These are phyloP conservation scores for Byasa hedistus DNA, from an alignment of 2,888 invertebrate genomes.

Conservation along the genomic window DNA sequence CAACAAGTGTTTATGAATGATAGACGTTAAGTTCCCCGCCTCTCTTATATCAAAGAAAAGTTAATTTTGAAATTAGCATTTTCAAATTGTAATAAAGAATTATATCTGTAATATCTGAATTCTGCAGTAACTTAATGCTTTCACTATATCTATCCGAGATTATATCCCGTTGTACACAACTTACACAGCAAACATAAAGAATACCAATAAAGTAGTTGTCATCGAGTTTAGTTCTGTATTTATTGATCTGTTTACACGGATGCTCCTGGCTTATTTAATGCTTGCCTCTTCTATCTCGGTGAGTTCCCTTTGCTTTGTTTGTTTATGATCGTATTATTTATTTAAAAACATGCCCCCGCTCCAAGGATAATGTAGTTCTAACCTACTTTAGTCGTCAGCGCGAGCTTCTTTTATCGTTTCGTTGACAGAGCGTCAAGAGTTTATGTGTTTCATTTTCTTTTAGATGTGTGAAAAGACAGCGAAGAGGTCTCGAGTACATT, in stretches of 20 bases:
- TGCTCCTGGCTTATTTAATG: slow-evolving; percentile 17
- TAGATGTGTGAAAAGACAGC: too few species aligned
- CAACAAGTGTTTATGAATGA: too few species aligned
- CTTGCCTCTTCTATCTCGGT: slow-evolving; percentile 5
- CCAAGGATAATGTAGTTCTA: neutral
- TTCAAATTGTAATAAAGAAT: too few species aligned
- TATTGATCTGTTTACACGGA: slow-evolving; percentile 24
- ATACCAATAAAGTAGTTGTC: slow-evolving; percentile 12
- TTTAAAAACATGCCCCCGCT: neutral
- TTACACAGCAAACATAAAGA: neutral
- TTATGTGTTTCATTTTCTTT: neutral
- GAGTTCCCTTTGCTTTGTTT: slow-evolving; percentile 3
- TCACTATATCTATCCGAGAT: too few species aligned
- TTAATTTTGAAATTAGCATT: too few species aligned
- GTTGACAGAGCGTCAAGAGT: neutral
- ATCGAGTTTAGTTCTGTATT: slow-evolving; percentile 17
- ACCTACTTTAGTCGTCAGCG: neutral
- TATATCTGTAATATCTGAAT: too few species aligned
- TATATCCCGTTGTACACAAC: too few species aligned
- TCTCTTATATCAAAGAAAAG: too few species aligned
- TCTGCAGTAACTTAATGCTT: too few species aligned
- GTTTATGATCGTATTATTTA: slow-evolving; percentile 15
- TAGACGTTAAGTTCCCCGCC: too few species aligned
- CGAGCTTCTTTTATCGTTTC: neutral
- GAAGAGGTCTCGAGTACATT: too few species aligned